Percentiles rank a stretch among this genome's conserved stretches.
Evolutionary conservation across 2,113 vertebrate genomes (phyloP).

Genomic region (Nymphicus hollandicus): DNA sequence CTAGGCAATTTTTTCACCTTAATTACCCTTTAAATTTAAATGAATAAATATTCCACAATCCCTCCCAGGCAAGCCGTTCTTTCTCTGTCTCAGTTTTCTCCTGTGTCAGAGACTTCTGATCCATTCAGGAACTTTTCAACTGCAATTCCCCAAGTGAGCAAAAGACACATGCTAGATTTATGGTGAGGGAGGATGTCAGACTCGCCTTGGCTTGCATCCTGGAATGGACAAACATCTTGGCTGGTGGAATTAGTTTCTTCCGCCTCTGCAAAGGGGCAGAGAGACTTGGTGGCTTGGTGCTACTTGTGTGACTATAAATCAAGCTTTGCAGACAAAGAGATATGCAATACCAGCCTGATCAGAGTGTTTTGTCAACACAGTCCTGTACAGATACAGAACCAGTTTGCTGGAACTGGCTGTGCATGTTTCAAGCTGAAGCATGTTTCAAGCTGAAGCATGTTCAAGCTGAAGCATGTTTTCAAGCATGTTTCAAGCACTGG

Average conservation of each 20-base stretch:
- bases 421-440: not conserved
- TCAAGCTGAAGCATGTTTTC: not conserved
- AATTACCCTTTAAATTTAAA: not conserved
- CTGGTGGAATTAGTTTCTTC: not conserved
- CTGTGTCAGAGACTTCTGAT: not conserved
- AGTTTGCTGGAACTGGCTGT: not conserved
- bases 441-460: not conserved
- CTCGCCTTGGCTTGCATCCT: not conserved
- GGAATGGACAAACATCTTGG: not conserved
- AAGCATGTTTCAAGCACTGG: too few relatives aligned
- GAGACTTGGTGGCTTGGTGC: not conserved
- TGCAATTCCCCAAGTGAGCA: not conserved
- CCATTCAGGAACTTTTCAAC: not conserved
- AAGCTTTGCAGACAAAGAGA: not conserved
- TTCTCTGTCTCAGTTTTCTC: not conserved
- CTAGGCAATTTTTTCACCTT: not conserved
- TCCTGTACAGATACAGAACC: not conserved
- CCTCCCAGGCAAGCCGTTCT: not conserved
- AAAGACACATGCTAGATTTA: fast-evolving
- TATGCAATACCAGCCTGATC: not conserved
- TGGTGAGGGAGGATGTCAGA: not conserved
- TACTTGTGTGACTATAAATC: not conserved
- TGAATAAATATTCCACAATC: not conserved
- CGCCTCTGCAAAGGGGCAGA: not conserved
- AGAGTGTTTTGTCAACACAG: not conserved